These are phyloP conservation scores for Calosoma granatense DNA, from an alignment of 1,140 invertebrate species.

Conservation along the genomic window DNA sequence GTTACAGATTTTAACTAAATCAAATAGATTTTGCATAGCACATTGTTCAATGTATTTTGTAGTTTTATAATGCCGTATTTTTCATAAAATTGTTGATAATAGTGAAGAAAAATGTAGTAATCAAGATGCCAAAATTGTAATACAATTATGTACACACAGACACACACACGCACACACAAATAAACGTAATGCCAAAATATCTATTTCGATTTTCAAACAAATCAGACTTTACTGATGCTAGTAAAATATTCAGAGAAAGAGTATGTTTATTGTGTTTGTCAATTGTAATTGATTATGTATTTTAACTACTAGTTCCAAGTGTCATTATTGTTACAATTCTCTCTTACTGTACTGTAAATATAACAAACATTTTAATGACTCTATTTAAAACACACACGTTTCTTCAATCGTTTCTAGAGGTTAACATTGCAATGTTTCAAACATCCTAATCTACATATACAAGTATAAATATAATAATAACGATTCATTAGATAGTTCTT, in stretches of 20 bases:
- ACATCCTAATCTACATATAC: too few species aligned
- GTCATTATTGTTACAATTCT: too few species aligned
- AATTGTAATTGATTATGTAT: not conserved
- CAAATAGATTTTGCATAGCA: slow-evolving; percentile 1
- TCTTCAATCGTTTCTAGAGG: too few species aligned
- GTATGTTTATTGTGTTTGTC: not conserved
- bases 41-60: slow-evolving; percentile 4
- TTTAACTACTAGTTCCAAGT: not conserved
- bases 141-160: too few species aligned
- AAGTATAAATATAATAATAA: too few species aligned
- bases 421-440: too few species aligned
- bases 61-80: not conserved
- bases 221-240: not conserved
- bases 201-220: not conserved
- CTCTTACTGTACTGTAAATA: too few species aligned
- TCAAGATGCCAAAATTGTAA: slow-evolving; percentile 8
- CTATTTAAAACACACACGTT: too few species aligned
- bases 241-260: not conserved
- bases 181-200: too few species aligned
- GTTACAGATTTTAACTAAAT: not conserved
- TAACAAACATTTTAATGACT: too few species aligned
- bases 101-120: not conserved
- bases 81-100: slow-evolving; percentile 8
- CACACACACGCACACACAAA: too few species aligned
- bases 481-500: too few species aligned